These are phyloP conservation scores for Cryptops parisi DNA, from an alignment of 2,888 invertebrate species.

Conservation along the genomic window DNA sequence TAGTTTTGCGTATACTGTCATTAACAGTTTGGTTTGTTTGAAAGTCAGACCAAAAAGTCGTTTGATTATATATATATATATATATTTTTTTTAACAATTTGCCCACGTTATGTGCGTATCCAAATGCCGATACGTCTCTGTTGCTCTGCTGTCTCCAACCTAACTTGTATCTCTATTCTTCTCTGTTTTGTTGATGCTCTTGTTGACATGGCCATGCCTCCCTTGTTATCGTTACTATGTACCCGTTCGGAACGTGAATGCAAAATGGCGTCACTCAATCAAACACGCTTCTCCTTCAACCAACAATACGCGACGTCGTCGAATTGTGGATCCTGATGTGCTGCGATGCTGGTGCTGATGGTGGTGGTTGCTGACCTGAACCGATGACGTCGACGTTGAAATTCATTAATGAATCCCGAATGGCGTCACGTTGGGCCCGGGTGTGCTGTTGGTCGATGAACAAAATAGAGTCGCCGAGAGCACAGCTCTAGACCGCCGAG, in stretches of 20 bases:
- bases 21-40: too few relatives aligned
- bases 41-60: too few relatives aligned
- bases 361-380: background rate
- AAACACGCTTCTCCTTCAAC: too few relatives aligned
- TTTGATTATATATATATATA: too few relatives aligned
- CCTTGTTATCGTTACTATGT: slow-evolving; percentile 20
- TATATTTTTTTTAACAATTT: background rate
- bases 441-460: slow-evolving; percentile 11
- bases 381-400: slow-evolving; percentile 15
- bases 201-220: slow-evolving; percentile 19
- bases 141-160: background rate
- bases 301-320: slow-evolving; percentile 13
- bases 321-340: background rate
- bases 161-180: background rate
- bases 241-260: slow-evolving; percentile 16
- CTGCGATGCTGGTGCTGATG: background rate
- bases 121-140: slow-evolving; percentile 5
- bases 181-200: slow-evolving; percentile 12
- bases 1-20: too few relatives aligned
- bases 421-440: background rate
- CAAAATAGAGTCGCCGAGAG: slow-evolving; percentile 23
- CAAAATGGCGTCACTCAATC: slow-evolving; percentile 16
- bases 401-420: background rate
- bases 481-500: slow-evolving; percentile 79
- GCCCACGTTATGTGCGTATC: background rate